Base-by-base conservation (phyloP, 2,113 vertebrate species). In the Bujurquina vittata region DNA sequence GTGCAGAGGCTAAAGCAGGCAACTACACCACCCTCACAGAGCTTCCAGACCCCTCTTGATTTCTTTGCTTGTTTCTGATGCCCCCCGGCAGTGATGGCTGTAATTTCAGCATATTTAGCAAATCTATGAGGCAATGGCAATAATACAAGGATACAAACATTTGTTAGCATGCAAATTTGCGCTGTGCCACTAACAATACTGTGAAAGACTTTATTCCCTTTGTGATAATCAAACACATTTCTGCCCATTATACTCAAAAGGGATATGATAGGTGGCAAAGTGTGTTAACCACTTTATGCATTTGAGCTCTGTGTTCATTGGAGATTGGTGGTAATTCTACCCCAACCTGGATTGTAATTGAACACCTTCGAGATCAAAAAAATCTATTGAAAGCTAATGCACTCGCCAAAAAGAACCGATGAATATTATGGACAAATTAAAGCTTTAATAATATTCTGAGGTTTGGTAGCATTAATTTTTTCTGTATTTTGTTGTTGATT, bases 1-100 rank as follows among this genome's bases (percentile, higher is more conserved):
- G n/a, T n/a, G n/a, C n/a, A n/a, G n/a, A n/a, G n/a, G n/a, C 91
- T 1, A 93, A 92, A 79, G 84, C 84, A 5, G 88, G 88, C 14
- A 90, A 92, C 79, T 91, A 92, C 60, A 22, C 52, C 12, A 17
- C 17, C 11, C 80, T 90, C 1, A 0, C 33, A 83, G 86, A 89
- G 1, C 4, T 33, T 31, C 20, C 65, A n/a, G 65, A 72, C 23
- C 26, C 31, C 60, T 23, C 57, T 54, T 92, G 88, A 90, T 17
- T 31, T 62, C 22, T 1, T 56, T 11, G 22, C 31, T 46, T 15
- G 26, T 54, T 73, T 22, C 29, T 73, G 43, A 14, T 46, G 14
- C 14, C 4, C 11, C 4, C 43, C 8, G 5, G 46, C 46, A 49
- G 14, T 15, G 46, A 49, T 49, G 46, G 46, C 15, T 15, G 15